Base-by-base conservation (phyloP, 2,797 vertebrate species). In the Chromis chromis region DNA sequence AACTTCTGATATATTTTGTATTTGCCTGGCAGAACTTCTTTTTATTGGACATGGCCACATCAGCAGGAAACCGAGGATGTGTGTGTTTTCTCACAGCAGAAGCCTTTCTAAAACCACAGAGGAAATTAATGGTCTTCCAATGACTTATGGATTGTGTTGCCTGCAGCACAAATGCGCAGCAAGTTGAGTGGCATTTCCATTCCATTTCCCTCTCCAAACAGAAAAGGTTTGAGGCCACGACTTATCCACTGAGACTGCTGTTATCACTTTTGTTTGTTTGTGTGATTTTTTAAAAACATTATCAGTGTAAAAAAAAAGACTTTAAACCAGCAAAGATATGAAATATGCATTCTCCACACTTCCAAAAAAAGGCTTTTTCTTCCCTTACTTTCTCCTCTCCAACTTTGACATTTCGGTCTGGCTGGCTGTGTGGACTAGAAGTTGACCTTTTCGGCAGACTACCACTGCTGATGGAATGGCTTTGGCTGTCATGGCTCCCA, bases 401-500 rank as follows among this genome's bases (percentile, higher is more conserved):
- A 25, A 22, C 36, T 27, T 16, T 89, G 82, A 84, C 79, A 84
- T 86, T 86, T 88, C 49, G 24, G 1, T 82, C 53, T 13, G 53
- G 76, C 63, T 66, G 66, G 52, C 65, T 40, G 46, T 48, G 50
- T 46, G 24, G 72, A 58, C 77, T 50, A 44, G 52, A 76, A 48
- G 55, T 46, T 86, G 84, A 88, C 89, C 90, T 91, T 89, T 88
- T 69, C 63, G 1, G 65, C 60, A 64, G 81, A 65, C 78, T 76
- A 65, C 81, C 42, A 65, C 54, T 55, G 73, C 78, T 83, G 88
- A 91, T 89, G 77, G 81, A 86, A 87, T 61, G 74, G 83, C 74
- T 84, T 53, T 57, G 52, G 64, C 83, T 89, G 87, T 85, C 89
- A 83, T 65, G 79, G 66, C 87, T 89, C 79, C 87, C 64, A 92